Evolutionary conservation across 2,797 vertebrate species (phyloP).

Genomic region (Percopsis omiscomaycus): DNA sequence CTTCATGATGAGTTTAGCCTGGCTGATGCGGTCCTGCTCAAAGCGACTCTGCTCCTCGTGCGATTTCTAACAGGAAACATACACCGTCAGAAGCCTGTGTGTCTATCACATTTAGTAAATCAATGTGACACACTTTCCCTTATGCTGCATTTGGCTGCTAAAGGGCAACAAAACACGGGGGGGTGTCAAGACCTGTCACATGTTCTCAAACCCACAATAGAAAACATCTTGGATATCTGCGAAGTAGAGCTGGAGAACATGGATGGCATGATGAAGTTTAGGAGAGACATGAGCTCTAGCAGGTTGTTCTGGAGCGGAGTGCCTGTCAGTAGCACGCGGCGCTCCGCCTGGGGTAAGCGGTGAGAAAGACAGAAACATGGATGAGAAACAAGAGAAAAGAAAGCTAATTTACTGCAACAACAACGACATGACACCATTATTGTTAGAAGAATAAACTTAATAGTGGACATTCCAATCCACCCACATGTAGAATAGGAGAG

Average conservation of each 20-base stretch:
- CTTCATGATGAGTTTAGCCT: constrained; percentile 96
- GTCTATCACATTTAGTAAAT: background rate
- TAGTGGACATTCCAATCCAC: no score
- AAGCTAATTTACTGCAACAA: no score
- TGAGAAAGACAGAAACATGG: background rate
- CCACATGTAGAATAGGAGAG: no score
- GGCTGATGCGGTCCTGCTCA: constrained; percentile 88
- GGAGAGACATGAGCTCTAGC: constrained; percentile 92
- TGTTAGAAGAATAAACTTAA: no score
- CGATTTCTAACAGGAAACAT: constrained; percentile 80
- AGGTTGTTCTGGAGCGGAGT: constrained; percentile 97
- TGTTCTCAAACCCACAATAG: constrained; percentile 66
- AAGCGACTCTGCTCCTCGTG: constrained; percentile 89
- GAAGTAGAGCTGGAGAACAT: constrained; percentile 93
- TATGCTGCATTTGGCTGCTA: no score
- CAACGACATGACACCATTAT: no score
- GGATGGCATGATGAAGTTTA: constrained; percentile 98
- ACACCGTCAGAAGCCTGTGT: background rate
- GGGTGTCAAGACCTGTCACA: background rate
- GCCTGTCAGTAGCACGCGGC: constrained; percentile 91
- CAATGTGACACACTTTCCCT: background rate
- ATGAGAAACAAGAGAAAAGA: background rate
- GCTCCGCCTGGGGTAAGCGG: constrained; percentile 79
- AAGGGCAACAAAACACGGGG: no score
- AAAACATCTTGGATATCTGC: constrained; percentile 95